Evolutionary conservation across 2,113 vertebrate genomes (phyloP).

Genomic region (Tragelaphus scriptus): DNA sequence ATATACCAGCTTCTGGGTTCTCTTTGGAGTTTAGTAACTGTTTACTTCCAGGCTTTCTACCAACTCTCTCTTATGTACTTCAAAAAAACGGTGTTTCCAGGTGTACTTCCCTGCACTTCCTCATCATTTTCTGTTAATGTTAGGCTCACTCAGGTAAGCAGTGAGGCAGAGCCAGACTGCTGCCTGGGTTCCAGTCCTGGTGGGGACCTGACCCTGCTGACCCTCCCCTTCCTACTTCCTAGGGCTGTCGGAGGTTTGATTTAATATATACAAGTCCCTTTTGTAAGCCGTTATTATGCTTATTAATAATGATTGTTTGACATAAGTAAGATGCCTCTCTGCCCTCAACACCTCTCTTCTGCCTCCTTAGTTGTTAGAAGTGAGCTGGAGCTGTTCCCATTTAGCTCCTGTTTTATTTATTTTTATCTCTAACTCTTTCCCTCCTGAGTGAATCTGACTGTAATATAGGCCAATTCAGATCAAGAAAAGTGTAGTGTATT

Average conservation of each 20-base stretch:
- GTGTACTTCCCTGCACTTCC: background rate
- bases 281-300: background rate
- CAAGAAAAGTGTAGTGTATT: background rate
- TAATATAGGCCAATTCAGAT: background rate
- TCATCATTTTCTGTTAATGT: background rate
- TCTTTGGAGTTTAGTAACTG: background rate
- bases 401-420: background rate
- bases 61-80: background rate
- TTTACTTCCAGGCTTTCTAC: background rate
- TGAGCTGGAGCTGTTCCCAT: background rate
- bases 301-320: slow-evolving; percentile 20
- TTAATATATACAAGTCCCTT: background rate
- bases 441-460: background rate
- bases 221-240: background rate
- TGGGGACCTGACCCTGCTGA: background rate
- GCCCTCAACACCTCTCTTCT: background rate
- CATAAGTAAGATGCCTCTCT: background rate
- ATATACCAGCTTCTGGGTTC: background rate
- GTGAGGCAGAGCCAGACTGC: background rate
- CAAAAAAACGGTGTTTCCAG: background rate
- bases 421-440: background rate
- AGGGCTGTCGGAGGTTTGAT: background rate
- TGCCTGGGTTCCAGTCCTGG: background rate
- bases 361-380: background rate
- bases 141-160: background rate